Evolutionary conservation across 2,113 vertebrate species (phyloP), one percentile per base, ranked within the genome.

Genomic region (Neogale vison): DNA sequence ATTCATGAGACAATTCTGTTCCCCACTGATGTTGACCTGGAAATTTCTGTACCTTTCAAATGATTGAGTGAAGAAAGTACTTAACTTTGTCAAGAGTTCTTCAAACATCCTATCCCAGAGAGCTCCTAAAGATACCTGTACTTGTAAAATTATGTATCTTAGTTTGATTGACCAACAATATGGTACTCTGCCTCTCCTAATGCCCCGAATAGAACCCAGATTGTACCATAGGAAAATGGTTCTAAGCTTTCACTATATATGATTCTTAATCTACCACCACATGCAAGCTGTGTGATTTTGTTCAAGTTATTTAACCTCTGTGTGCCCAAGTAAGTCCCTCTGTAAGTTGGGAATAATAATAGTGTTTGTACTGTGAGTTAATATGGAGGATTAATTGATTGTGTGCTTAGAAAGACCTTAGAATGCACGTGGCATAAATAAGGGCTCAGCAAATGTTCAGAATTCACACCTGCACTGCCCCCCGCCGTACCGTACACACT

Each of bases 341-440:
- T 59, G 36, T 71, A 87, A 76, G 12, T 39, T 80, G 24, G 15
- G 21, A 84, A 84, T 90, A 72, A 77, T 90, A 34, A 83, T n/a
- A 42, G 29, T 29, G 69, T 47, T 91, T 82, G 36, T 3, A 42
- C 13, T 47, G 39, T 69, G 67, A 93, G 21, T 92, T 74, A 82
- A 77, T 47, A 36, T 57, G 59, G 57, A 86, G 12, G 14, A 26
- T 45, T 31, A 12, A n/a, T 96, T 80, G 1, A 79, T 55, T 42
- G n/a, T 57, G 42, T n/a, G 21, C 34, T 65, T 14, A 14, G 34
- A 93, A 85, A 86, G 34, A 7, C 6, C 26, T 95, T 50, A 65
- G 45, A 59, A 86, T 7, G 63, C 72, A 20, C 7, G 9, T 72
- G 36, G 17, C 17, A 90, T 2, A 72, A 61, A 34, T 39, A 65